Evolutionary conservation across 2,113 vertebrate species (phyloP), one percentile per base, ranked within the genome.

Genomic region (Forbesichthys papilliferus): DNA sequence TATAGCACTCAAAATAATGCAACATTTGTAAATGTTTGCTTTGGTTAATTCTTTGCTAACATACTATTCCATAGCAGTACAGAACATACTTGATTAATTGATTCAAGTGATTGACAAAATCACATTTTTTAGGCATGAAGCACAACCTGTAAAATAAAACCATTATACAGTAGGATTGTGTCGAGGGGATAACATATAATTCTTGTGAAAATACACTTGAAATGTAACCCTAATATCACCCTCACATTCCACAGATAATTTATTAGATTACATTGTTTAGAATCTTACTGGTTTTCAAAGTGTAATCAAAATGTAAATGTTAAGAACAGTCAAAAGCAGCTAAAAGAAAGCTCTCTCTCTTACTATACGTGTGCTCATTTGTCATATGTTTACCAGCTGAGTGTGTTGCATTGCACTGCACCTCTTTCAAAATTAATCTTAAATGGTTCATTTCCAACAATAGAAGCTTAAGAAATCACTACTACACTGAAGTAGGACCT

Each of bases 91-190:
- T 6, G 36, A 42, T 42, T 42, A 8, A 42, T 42, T 42, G 36
- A 42, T 42, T 42, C 36, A 42, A 42, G 36, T 42, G 36, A 42
- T 42, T 42, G 36, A 42, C 36, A 42, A 42, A 42, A 42, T 27
- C 27, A 42, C 1, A 42, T 42, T 42, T 42, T 42, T 42, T 42
- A 42, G 36, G 36, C 36, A 42, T 6, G 5, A 42, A 42, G 36
- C 36, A 42, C 36, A 8, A 42, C 69, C 72, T 85, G 27, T 82
- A 78, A 77, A 77, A 56, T 42, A 42, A 42, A 42, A 42, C 36
- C 36, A 42, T 8, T 42, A 72, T 49, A 68, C 55, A 79, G n/a
- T 73, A 71, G 73, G 69, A 80, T 80, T 58, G 68, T 68, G 51
- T 68, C 20, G 16, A 4, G 12, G 73, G 74, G 77, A 75, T 64